These are phyloP conservation scores for Biston stratarius DNA, from an alignment of 2,888 invertebrate species.

Conservation along the genomic window DNA sequence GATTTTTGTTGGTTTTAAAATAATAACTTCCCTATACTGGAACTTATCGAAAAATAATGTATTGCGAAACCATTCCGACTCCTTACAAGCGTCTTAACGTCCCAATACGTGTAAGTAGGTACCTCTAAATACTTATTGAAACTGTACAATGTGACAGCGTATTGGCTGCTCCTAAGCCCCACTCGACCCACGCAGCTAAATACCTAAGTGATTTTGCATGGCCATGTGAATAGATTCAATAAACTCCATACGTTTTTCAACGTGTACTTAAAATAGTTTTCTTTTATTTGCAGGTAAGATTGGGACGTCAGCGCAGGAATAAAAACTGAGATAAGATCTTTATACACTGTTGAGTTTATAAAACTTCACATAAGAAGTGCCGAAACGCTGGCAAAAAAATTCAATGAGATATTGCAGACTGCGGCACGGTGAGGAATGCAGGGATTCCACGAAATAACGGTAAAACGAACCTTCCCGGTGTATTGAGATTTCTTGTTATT, in stretches of 20 bases:
- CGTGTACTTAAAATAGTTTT: constrained; percentile 44
- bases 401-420: constrained; percentile 20
- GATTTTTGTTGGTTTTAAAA: too few relatives aligned
- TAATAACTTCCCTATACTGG: too few relatives aligned
- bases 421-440: constrained; percentile 17
- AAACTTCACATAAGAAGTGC: constrained; percentile 15
- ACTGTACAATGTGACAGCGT: constrained; percentile 51
- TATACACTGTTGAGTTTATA: constrained; percentile 31
- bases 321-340: constrained; percentile 36
- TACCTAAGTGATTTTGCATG: constrained; percentile 60
- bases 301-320: constrained; percentile 43
- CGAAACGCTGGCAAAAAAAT: constrained; percentile 25
- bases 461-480: neutral
- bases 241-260: constrained; percentile 22
- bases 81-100: constrained; percentile 42
- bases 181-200: constrained; percentile 50
- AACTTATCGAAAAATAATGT: too few relatives aligned
- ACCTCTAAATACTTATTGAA: constrained; percentile 35
- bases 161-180: constrained; percentile 52
- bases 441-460: constrained; percentile 20
- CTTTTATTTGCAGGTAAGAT: constrained; percentile 62
- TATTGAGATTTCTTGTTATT: neutral
- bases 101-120: constrained; percentile 42
- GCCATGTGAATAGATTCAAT: constrained; percentile 38
- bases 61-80: too few relatives aligned